Conservation (phyloP, 1,140 invertebrate species). For the Dreissena polymorpha region DNA sequence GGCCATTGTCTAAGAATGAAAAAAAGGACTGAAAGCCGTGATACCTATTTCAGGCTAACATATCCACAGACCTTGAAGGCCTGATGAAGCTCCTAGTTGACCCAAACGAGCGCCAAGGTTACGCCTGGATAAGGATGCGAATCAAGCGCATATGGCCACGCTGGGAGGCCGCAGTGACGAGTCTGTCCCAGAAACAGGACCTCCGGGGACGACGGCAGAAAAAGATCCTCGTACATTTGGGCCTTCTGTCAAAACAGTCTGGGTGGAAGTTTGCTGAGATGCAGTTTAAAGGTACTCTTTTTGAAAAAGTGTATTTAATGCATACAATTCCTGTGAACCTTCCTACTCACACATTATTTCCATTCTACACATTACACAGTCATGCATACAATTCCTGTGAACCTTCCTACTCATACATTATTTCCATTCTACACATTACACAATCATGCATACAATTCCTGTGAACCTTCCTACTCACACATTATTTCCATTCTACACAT, state of each 20-base stretch:
- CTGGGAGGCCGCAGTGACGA: slow-evolving; percentile 73
- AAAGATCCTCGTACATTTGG: slow-evolving; percentile 79
- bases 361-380: too few species aligned
- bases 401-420: too few species aligned
- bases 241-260: slow-evolving; percentile 78
- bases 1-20: too few species aligned
- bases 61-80: slow-evolving; percentile 66
- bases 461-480: too few species aligned
- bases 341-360: too few species aligned
- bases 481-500: too few species aligned
- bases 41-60: slow-evolving; percentile 57
- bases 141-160: slow-evolving; percentile 77
- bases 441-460: too few species aligned
- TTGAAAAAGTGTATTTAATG: too few species aligned
- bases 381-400: too few species aligned
- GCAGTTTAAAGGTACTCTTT: slow-evolving; percentile 74
- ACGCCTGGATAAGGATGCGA: slow-evolving; percentile 78
- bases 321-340: too few species aligned
- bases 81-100: slow-evolving; percentile 76
- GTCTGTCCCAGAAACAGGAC: slow-evolving; percentile 69
- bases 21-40: too few species aligned
- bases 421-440: too few species aligned
- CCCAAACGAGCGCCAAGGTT: slow-evolving; percentile 76
- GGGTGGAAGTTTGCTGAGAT: slow-evolving; percentile 79
- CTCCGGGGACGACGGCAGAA: slow-evolving; percentile 53